phyloP scores from a whole-genome alignment of 2,888 invertebrate species.

The Steinernema carpocapsae region DNA sequence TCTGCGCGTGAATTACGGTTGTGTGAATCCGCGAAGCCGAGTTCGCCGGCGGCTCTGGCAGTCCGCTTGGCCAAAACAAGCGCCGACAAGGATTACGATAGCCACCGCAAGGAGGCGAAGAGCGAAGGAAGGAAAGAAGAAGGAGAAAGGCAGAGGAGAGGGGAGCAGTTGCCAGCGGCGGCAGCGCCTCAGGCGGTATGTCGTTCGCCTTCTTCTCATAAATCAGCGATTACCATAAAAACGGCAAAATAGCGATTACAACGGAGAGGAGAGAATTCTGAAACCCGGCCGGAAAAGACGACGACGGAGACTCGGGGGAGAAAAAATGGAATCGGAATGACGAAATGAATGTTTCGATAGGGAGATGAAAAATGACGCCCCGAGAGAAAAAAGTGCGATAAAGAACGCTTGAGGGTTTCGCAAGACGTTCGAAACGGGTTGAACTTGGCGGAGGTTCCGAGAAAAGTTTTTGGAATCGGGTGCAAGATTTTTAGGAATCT shows the following conservation, averaged over 20 bases:
- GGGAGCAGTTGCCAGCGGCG: conserved; percentile 8
- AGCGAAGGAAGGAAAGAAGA: too few relatives aligned
- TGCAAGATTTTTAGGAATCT: too few relatives aligned
- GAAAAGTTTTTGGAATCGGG: too few relatives aligned
- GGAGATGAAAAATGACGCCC: conserved; percentile 9
- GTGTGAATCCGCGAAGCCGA: neutral
- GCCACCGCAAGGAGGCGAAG: neutral
- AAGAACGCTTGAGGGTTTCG: neutral
- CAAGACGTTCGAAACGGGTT: neutral
- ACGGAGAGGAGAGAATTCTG: conserved; percentile 5
- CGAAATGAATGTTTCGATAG: conserved; percentile 11
- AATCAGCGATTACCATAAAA: conserved; percentile 35
- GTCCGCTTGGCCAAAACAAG: conserved; percentile 4
- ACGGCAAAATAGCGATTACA: conserved; percentile 33
- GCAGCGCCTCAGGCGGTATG: conserved; percentile 5
- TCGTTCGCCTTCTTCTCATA: conserved; percentile 21
- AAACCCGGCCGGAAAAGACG: neutral
- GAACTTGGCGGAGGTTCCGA: too few relatives aligned
- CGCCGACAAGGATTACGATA: conserved; percentile 18
- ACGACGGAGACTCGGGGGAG: neutral
- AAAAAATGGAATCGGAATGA: conserved; percentile 15
- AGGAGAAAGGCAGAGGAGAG: too few relatives aligned
- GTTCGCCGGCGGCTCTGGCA: conserved; percentile 6
- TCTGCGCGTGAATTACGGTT: conserved; percentile 19
- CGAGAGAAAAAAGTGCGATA: neutral